Percentiles rank a stretch among this genome's conserved stretches.
These are phyloP conservation scores for Nebria brevicollis DNA, from an alignment of 2,888 invertebrate species.

Conservation along the genomic window DNA sequence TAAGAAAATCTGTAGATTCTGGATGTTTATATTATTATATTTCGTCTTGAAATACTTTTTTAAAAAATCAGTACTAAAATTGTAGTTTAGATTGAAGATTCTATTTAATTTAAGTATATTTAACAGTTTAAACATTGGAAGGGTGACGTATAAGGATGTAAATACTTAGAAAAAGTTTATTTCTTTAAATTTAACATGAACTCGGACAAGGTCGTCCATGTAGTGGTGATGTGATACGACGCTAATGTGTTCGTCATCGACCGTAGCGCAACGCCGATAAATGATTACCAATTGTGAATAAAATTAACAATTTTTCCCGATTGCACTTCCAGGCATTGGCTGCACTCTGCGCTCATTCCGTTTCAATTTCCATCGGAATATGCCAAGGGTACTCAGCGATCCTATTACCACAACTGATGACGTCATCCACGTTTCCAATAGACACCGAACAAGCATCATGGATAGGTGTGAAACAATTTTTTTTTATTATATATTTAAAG, in stretches of 20 bases:
- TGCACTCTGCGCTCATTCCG: constrained; percentile 77
- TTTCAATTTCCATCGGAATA: constrained; percentile 80
- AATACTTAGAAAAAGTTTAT: constrained; percentile 5
- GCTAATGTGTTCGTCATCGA: too few relatives aligned
- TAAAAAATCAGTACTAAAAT: too few relatives aligned
- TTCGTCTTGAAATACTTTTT: too few relatives aligned
- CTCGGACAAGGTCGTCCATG: background rate
- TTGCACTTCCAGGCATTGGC: constrained; percentile 69
- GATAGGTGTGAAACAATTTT: constrained; percentile 67
- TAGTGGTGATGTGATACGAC: too few relatives aligned
- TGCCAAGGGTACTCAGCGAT: constrained; percentile 82
- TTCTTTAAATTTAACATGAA: constrained; percentile 20
- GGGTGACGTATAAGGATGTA: constrained; percentile 2
- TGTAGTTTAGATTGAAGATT: background rate
- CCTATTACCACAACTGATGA: constrained; percentile 74
- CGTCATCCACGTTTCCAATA: constrained; percentile 66
- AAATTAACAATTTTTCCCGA: too few relatives aligned
- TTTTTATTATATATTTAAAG: too few relatives aligned
- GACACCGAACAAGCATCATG: constrained; percentile 75
- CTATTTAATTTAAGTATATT: background rate
- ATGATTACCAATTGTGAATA: too few relatives aligned
- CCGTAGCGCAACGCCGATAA: too few relatives aligned
- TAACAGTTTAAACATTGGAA: too few relatives aligned
- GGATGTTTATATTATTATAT: too few relatives aligned
- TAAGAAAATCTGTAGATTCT: too few relatives aligned